phyloP scores from a whole-genome alignment of 2,888 invertebrate species.

The Drosophila tripunctata region DNA sequence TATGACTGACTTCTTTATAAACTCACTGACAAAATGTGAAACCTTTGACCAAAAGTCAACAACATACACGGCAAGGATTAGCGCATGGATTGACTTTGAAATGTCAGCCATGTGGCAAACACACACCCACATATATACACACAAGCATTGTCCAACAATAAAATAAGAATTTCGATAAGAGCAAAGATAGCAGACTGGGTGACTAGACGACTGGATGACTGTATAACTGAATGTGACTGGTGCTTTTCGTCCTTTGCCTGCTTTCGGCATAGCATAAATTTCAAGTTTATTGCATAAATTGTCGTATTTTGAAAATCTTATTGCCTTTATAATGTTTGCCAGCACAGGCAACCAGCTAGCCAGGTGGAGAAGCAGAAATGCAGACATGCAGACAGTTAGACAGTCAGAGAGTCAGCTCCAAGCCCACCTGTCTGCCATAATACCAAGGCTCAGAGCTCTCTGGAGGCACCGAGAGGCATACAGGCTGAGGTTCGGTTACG shows the following conservation, averaged over 20 bases:
- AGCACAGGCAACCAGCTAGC: conserved; percentile 20
- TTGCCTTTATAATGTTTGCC: conserved; percentile 78
- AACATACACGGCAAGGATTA: conserved; percentile 64
- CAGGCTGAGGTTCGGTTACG: conserved; percentile 5
- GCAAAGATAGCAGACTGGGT: conserved; percentile 16
- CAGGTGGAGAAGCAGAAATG: neutral
- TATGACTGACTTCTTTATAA: conserved; percentile 7
- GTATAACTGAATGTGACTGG: conserved; percentile 26
- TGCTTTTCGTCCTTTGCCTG: conserved; percentile 28
- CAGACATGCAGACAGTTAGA: neutral
- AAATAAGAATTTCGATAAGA: conserved; percentile 31
- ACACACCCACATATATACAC: neutral
- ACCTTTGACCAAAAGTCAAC: conserved; percentile 59
- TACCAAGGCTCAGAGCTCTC: conserved; percentile 4
- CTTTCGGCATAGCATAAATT: conserved; percentile 71
- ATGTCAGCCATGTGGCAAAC: conserved; percentile 53
- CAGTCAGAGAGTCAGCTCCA: conserved; percentile 17
- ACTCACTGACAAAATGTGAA: conserved; percentile 10
- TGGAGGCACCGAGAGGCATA: neutral
- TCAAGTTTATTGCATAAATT: conserved; percentile 80
- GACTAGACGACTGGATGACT: conserved; percentile 35
- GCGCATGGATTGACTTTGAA: conserved; percentile 74
- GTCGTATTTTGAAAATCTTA: conserved; percentile 81
- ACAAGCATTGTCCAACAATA: conserved; percentile 17
- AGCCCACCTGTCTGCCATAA: conserved; percentile 30